Evolutionary conservation across 2,113 vertebrate genomes (phyloP).

Genomic region (Pholis gunnellus): DNA sequence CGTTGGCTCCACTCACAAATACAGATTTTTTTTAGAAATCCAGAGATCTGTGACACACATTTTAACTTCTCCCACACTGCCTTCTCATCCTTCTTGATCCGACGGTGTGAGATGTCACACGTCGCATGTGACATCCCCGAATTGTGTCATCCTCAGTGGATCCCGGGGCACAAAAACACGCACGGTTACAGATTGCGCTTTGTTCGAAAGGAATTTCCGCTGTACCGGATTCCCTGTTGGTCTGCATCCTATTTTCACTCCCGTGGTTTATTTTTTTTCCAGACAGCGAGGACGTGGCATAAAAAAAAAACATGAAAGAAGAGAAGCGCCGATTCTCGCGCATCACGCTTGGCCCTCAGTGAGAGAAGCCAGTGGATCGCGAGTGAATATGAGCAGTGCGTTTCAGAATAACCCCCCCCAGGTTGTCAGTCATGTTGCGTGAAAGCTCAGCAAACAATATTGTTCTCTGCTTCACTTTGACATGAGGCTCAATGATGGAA

Average conservation of each 20-base stretch:
- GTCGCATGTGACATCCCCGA: slow-evolving; percentile 31
- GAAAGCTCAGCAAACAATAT: not conserved
- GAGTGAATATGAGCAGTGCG: slow-evolving; percentile 14
- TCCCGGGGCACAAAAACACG: slow-evolving; percentile 19
- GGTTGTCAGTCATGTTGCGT: slow-evolving; percentile 18
- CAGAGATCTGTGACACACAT: slow-evolving; percentile 33
- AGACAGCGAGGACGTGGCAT: slow-evolving; percentile 24
- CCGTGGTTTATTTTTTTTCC: not conserved
- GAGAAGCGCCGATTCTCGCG: not conserved
- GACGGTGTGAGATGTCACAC: slow-evolving; percentile 59
- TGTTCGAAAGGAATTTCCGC: not conserved
- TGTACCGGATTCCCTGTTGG: slow-evolving; percentile 26
- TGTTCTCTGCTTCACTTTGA: slow-evolving; percentile 39
- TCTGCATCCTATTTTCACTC: slow-evolving; percentile 38
- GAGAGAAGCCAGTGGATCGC: slow-evolving; percentile 33
- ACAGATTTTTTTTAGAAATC: slow-evolving; percentile 45
- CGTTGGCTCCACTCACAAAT: slow-evolving; percentile 47
- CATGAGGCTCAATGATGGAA: slow-evolving; percentile 29
- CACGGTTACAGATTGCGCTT: not conserved
- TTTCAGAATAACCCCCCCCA: slow-evolving; percentile 27
- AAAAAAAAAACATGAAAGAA: slow-evolving; percentile 24
- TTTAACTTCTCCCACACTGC: slow-evolving; percentile 44
- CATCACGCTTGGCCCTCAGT: not conserved
- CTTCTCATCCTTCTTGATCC: slow-evolving; percentile 39
- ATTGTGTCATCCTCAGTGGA: slow-evolving; percentile 36